phyloP scores from a whole-genome alignment of 2,113 vertebrate genomes.

The Indri indri region DNA sequence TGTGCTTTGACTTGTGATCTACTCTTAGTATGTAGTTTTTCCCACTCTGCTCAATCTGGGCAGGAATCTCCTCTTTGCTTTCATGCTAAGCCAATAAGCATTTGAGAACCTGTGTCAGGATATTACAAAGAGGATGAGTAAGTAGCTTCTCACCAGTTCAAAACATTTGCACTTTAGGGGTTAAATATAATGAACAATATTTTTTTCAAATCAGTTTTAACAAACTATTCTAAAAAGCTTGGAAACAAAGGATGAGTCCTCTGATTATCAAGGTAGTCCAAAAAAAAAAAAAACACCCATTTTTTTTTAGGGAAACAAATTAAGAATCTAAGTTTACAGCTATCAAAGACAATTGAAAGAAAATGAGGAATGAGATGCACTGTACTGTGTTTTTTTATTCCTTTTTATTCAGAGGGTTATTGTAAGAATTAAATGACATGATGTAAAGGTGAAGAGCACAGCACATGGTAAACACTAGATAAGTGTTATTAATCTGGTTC shows the following conservation, averaged over 20 bases:
- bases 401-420: not conserved
- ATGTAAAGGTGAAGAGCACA: not conserved
- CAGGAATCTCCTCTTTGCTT: not conserved
- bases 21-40: not conserved
- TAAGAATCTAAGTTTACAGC: not conserved
- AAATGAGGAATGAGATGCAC: not conserved
- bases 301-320: not conserved
- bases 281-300: not conserved
- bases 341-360: not conserved
- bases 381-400: not conserved
- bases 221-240: not conserved
- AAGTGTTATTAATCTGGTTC: not conserved
- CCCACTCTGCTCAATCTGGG: not conserved
- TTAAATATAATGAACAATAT: not conserved
- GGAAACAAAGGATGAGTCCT: not conserved
- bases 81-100: not conserved
- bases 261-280: not conserved
- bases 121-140: not conserved
- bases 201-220: not conserved
- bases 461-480: not conserved
- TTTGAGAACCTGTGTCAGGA: not conserved
- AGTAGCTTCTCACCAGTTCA: not conserved
- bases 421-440: not conserved
- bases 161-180: not conserved
- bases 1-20: not conserved